A percentile compares a stretch with the other conserved stretches of the same genome.
Evolutionary conservation across 2,888 invertebrate genomes (phyloP).

Genomic region (Spilarctia lutea): DNA sequence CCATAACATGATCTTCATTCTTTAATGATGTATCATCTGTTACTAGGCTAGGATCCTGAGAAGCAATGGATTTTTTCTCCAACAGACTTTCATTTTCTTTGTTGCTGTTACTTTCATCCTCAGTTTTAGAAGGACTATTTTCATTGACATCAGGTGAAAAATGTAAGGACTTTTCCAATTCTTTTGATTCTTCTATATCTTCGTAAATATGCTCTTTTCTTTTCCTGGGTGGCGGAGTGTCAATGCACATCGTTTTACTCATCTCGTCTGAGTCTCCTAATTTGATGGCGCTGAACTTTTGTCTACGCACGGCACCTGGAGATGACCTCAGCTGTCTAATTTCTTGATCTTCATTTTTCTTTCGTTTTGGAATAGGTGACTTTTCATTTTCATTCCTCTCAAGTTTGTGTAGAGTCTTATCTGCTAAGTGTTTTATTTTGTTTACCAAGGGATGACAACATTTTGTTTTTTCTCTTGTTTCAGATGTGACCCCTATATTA

Average conservation of each 20-base stretch:
- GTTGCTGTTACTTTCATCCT: constrained; percentile 65
- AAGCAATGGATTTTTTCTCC: constrained; percentile 80
- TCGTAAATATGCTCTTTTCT: constrained; percentile 88
- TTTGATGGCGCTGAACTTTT: constrained; percentile 83
- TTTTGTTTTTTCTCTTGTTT: constrained; percentile 83
- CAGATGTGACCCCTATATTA: constrained; percentile 71
- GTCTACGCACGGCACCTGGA: constrained; percentile 87
- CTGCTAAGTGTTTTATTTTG: constrained; percentile 88
- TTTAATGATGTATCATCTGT: constrained; percentile 73
- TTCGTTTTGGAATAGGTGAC: constrained; percentile 73
- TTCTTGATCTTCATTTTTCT: constrained; percentile 87
- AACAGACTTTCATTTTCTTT: constrained; percentile 80
- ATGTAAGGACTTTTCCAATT: constrained; percentile 78
- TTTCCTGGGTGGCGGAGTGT: constrained; percentile 80
- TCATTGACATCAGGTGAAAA: constrained; percentile 79
- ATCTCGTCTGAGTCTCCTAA: constrained; percentile 83
- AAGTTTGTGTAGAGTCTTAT: constrained; percentile 85
- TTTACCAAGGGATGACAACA: constrained; percentile 88
- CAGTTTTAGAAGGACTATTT: constrained; percentile 59
- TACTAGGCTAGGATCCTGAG: constrained; percentile 81
- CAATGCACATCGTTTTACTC: constrained; percentile 79
- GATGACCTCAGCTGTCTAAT: constrained; percentile 87
- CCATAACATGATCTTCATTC: constrained; percentile 78
- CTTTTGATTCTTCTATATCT: constrained; percentile 85
- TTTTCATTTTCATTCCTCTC: constrained; percentile 81